A percentile compares a stretch with the other conserved stretches of the same genome.
These are phyloP conservation scores for Apocheima hispidaria DNA, from an alignment of 2,888 invertebrate species.

Conservation along the genomic window DNA sequence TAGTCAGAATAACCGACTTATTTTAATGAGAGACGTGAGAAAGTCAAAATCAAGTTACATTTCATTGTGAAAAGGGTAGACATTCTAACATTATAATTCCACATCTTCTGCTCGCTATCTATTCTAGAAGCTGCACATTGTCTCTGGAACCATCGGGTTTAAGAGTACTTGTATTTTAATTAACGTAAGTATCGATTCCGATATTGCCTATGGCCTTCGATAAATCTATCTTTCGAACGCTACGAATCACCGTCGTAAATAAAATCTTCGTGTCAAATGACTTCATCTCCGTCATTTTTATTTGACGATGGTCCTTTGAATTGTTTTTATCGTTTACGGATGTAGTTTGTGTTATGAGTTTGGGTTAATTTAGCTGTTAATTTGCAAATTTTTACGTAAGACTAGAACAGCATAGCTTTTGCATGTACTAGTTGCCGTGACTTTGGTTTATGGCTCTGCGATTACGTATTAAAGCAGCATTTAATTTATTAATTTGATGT, in stretches of 20 bases:
- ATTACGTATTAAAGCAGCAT: no score
- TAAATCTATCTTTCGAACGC: constrained; percentile 1
- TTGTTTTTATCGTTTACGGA: constrained; percentile 18
- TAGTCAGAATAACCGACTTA: no score
- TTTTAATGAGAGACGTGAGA: no score
- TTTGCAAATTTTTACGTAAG: neutral
- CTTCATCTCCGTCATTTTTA: constrained; percentile 59
- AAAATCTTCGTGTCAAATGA: constrained; percentile 59
- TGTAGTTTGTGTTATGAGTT: constrained; percentile 9
- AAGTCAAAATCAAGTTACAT: no score
- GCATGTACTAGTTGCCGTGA: no score
- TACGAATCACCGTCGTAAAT: constrained; percentile 61
- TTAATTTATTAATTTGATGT: no score
- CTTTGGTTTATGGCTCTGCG: no score
- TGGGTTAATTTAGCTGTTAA: neutral
- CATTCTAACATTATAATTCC: neutral
- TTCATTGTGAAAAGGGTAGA: no score
- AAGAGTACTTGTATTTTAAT: neutral
- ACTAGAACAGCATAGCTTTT: no score
- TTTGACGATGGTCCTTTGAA: constrained; percentile 44
- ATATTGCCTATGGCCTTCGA: neutral
- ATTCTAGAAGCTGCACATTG: neutral
- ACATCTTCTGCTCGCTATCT: neutral
- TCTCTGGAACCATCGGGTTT: neutral
- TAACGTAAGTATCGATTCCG: neutral